A percentile compares a stretch with the other conserved stretches of the same genome.
These are phyloP conservation scores for Tetragonula clypearis DNA, from an alignment of 1,140 invertebrate species.

Conservation along the genomic window DNA sequence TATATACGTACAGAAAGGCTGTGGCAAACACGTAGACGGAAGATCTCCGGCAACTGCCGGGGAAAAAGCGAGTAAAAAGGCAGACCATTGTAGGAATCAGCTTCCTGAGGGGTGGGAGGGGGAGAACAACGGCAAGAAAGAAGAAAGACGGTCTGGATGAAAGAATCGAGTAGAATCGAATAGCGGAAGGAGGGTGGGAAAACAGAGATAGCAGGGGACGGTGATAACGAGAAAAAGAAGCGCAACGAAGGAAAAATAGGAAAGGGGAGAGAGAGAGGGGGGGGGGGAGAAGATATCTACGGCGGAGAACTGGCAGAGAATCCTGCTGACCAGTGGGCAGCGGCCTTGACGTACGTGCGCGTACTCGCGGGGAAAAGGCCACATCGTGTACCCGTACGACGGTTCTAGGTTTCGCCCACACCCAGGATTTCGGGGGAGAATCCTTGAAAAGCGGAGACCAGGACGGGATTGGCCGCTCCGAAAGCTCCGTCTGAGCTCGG, in stretches of 20 bases:
- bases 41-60: neutral
- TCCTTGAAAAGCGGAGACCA: constrained; percentile 80
- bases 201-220: neutral
- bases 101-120: constrained; percentile 40
- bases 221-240: constrained; percentile 27
- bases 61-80: constrained; percentile 46
- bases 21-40: neutral
- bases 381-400: constrained; percentile 28
- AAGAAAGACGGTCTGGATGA: constrained; percentile 46
- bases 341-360: constrained; percentile 52
- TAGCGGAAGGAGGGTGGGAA: neutral
- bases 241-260: constrained; percentile 43
- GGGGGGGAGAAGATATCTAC: too few species aligned
- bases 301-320: too few species aligned
- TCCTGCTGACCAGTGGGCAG: constrained; percentile 67
- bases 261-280: too few species aligned
- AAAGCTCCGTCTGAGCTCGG: constrained; percentile 69
- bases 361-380: constrained; percentile 40
- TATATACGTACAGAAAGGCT: neutral
- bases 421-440: constrained; percentile 71
- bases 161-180: constrained; percentile 20
- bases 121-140: constrained; percentile 24
- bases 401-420: constrained; percentile 50
- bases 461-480: constrained; percentile 76
- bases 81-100: constrained; percentile 58